Evolutionary conservation across 2,797 vertebrate genomes (phyloP).

Genomic region (Emys orbicularis): DNA sequence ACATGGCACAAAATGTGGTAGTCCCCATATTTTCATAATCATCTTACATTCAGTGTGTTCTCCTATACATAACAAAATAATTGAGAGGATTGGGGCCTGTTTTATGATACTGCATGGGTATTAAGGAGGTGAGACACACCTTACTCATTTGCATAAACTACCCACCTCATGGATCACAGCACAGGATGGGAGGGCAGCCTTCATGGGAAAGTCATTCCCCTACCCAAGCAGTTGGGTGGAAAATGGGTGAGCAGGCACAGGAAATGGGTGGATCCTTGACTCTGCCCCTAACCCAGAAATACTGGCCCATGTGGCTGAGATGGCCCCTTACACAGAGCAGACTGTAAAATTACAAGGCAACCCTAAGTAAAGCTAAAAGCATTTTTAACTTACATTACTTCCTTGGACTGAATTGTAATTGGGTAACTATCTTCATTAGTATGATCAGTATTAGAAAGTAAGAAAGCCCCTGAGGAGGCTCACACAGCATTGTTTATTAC

Average conservation of each 20-base stretch:
- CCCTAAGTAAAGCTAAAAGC: not conserved
- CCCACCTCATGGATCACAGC: not conserved
- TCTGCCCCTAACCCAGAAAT: not conserved
- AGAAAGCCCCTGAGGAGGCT: not conserved
- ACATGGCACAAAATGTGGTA: not conserved
- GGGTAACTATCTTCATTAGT: not conserved
- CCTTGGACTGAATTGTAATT: no score
- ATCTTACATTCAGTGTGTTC: not conserved
- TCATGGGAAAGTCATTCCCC: not conserved
- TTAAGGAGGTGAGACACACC: not conserved
- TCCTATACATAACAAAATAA: not conserved
- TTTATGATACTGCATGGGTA: not conserved
- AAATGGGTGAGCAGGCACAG: not conserved
- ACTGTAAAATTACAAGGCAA: not conserved
- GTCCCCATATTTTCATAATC: not conserved
- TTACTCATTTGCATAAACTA: not conserved
- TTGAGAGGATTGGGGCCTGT: not conserved
- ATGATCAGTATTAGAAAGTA: not conserved
- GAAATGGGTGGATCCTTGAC: not conserved
- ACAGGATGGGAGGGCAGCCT: not conserved
- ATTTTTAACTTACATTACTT: no score
- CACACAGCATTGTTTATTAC: no score
- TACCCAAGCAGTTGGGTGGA: not conserved
- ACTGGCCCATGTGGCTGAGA: not conserved
- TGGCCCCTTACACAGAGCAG: not conserved